Conservation (phyloP, 2,797 vertebrate species). For the Clarias laeviceps region DNA sequence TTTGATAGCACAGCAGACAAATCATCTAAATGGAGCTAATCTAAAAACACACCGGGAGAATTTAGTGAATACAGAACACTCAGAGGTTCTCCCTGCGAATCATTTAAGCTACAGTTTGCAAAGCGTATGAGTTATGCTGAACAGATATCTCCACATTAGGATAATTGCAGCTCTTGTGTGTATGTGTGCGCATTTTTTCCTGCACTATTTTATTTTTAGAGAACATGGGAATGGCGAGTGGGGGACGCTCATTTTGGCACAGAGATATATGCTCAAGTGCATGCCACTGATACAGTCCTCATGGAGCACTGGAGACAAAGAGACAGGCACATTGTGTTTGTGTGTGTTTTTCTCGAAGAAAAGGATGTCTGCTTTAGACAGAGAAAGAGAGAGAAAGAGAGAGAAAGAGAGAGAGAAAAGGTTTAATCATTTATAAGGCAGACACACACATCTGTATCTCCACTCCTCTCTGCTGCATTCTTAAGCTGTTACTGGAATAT, state of each 20-base stretch:
- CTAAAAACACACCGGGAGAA: conserved; percentile 4
- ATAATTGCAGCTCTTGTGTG: conserved; percentile 34
- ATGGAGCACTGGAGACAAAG: conserved; percentile 23
- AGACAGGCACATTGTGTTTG: conserved; percentile 14
- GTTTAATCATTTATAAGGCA: conserved; percentile 56
- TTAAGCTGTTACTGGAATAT: conserved; percentile 54
- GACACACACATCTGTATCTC: conserved; percentile 51
- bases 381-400: background rate
- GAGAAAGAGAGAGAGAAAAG: conserved; percentile 3
- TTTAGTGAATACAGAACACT: conserved; percentile 7
- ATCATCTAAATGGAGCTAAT: conserved; percentile 10
- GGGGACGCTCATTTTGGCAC: conserved; percentile 52
- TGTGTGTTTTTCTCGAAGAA: conserved; percentile 8
- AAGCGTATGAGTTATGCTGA: conserved; percentile 12
- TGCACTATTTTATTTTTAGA: conserved; percentile 55
- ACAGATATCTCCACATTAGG: conserved; percentile 39
- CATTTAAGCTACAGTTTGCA: background rate
- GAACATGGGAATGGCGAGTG: conserved; percentile 55
- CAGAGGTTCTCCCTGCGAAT: background rate
- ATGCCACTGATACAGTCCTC: conserved; percentile 42
- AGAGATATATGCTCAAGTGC: conserved; percentile 46
- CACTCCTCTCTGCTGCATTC: conserved; percentile 49
- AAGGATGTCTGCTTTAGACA: conserved; percentile 17
- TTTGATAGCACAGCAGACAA: background rate
- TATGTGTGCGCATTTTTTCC: background rate